A percentile compares a stretch with the other conserved stretches of the same genome.
phyloP scores from a whole-genome alignment of 2,888 invertebrate species.

The Coelinius sp. region DNA sequence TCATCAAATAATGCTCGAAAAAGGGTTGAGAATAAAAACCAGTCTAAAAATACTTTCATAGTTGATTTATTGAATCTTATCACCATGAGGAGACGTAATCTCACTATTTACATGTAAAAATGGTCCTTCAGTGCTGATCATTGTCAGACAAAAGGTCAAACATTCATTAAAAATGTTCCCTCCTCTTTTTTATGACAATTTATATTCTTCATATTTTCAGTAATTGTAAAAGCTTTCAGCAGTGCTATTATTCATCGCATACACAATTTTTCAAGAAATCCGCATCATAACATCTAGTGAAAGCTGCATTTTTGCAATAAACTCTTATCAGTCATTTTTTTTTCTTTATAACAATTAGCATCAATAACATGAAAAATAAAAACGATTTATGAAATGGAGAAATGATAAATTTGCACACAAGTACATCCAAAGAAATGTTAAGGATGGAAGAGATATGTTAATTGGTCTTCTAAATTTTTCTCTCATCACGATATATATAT shows the following conservation, averaged over 20 bases:
- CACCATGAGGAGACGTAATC: neutral
- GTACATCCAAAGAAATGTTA: neutral
- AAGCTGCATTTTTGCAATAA: neutral
- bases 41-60: neutral
- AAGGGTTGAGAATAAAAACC: neutral
- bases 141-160: neutral
- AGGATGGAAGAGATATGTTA: neutral
- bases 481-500: neutral
- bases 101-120: neutral
- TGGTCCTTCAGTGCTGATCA: neutral
- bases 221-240: neutral
- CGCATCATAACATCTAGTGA: neutral
- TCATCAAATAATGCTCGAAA: neutral
- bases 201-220: neutral
- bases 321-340: neutral
- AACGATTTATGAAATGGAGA: neutral
- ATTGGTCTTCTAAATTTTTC: constrained; percentile 1
- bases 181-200: neutral
- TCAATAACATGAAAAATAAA: neutral
- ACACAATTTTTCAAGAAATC: neutral
- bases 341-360: neutral
- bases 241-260: neutral
- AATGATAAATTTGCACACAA: neutral
- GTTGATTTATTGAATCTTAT: neutral
- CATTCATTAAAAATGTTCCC: neutral